A percentile compares a stretch with the other conserved stretches of the same genome.
Conservation (phyloP, 2,888 invertebrate genomes). For the Stictocephala bisonia region DNA sequence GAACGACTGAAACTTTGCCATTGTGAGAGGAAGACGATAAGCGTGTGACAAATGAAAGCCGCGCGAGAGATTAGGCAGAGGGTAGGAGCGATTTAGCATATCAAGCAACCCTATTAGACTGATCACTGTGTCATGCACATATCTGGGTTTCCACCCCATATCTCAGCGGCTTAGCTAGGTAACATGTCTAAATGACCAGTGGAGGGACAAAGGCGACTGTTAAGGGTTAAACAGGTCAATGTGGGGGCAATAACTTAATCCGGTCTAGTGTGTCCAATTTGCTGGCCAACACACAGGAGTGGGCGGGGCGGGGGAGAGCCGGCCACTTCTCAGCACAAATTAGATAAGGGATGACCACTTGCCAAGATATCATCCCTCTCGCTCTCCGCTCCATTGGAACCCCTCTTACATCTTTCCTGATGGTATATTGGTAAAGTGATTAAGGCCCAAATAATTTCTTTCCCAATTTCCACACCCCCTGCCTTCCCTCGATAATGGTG, state of each 20-base stretch:
- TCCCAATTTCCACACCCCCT: slow-evolving; percentile 16
- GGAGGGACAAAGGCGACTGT: not conserved
- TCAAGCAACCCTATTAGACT: not conserved
- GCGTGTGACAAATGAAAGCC: too few relatives aligned
- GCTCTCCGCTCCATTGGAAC: slow-evolving; percentile 41
- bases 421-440: slow-evolving; percentile 55
- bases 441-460: slow-evolving; percentile 50
- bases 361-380: slow-evolving; percentile 45
- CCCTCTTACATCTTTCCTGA: slow-evolving; percentile 37
- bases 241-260: slow-evolving; percentile 47
- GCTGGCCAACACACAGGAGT: slow-evolving; percentile 12
- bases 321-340: slow-evolving; percentile 46
- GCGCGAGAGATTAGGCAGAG: too few relatives aligned
- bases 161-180: slow-evolving; percentile 33
- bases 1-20: too few relatives aligned
- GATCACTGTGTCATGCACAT: slow-evolving; percentile 34
- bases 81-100: not conserved
- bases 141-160: slow-evolving; percentile 44
- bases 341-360: slow-evolving; percentile 51
- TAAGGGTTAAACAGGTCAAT: slow-evolving; percentile 37
- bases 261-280: slow-evolving; percentile 47
- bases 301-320: not conserved
- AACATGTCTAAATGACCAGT: not conserved
- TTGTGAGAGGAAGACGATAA: too few relatives aligned
- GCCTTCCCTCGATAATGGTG: too few relatives aligned